Percentiles rank a stretch among this genome's conserved stretches.
phyloP scores from a whole-genome alignment of 2,113 vertebrate genomes.

The Psilopsiagon aymara region DNA sequence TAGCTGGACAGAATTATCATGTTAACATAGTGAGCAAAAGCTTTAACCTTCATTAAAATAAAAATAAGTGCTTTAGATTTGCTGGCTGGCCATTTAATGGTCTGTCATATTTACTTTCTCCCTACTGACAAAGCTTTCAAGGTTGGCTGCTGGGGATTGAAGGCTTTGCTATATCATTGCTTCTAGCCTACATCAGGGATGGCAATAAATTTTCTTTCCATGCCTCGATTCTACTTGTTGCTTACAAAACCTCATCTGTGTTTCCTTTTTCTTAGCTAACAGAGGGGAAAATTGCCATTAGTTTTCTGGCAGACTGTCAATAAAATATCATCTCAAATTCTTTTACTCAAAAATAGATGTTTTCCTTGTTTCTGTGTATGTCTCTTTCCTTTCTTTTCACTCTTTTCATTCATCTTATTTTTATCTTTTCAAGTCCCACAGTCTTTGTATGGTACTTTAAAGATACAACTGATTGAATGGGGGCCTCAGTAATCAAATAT shows the following conservation, averaged over 20 bases:
- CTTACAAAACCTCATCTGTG: background rate
- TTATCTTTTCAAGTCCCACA: background rate
- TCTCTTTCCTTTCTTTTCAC: background rate
- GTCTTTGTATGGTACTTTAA: background rate
- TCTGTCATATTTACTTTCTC: background rate
- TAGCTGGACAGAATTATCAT: background rate
- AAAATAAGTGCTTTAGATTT: background rate
- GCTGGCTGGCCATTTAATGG: background rate
- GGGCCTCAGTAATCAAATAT: background rate
- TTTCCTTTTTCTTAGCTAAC: conserved; percentile 9
- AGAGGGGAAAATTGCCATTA: background rate
- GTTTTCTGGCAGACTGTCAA: background rate
- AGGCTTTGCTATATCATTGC: background rate
- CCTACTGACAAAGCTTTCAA: background rate
- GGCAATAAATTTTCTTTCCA: background rate
- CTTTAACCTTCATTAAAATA: background rate
- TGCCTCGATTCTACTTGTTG: background rate
- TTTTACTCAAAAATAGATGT: background rate
- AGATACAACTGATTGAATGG: background rate
- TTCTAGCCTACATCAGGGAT: background rate
- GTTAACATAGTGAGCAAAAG: background rate
- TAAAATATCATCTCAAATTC: background rate
- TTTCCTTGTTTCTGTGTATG: background rate
- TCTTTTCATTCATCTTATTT: background rate
- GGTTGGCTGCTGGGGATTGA: background rate